Percentiles rank a stretch among this genome's conserved stretches.
These are phyloP conservation scores for Pangasius sanitwongsei DNA, from an alignment of 2,797 vertebrate species.

Conservation along the genomic window DNA sequence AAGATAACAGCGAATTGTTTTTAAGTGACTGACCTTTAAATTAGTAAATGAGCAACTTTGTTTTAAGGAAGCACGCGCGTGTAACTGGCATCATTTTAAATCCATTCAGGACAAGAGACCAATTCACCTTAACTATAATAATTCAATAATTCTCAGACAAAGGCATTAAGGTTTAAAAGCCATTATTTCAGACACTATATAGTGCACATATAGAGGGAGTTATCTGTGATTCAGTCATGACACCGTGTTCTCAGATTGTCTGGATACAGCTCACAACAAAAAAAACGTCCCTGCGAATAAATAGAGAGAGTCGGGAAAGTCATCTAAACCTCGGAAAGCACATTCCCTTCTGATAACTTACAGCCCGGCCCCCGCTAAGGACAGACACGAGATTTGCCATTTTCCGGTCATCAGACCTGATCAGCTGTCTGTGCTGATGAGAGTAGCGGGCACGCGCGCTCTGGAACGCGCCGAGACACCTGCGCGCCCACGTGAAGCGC, in stretches of 20 bases:
- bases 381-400: constrained; percentile 7
- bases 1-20: neutral
- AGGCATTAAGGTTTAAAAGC: neutral
- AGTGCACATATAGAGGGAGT: neutral
- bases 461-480: constrained; percentile 24
- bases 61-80: neutral
- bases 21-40: neutral
- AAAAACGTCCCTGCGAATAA: neutral
- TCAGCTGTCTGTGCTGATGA: constrained; percentile 14
- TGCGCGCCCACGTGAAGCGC: constrained; percentile 46
- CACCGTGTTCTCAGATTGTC: neutral
- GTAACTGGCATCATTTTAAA: neutral
- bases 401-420: neutral
- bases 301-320: neutral
- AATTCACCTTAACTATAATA: neutral
- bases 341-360: neutral
- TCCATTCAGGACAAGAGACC: neutral
- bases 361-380: neutral
- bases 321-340: neutral
- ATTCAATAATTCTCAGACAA: neutral
- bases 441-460: constrained; percentile 4
- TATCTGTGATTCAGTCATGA: neutral
- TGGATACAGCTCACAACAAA: neutral
- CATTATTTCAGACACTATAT: neutral
- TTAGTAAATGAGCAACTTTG: neutral